Percentiles rank a stretch among this genome's conserved stretches.
phyloP scores from a whole-genome alignment of 1,140 invertebrate genomes.

The Anadara kagoshimensis region DNA sequence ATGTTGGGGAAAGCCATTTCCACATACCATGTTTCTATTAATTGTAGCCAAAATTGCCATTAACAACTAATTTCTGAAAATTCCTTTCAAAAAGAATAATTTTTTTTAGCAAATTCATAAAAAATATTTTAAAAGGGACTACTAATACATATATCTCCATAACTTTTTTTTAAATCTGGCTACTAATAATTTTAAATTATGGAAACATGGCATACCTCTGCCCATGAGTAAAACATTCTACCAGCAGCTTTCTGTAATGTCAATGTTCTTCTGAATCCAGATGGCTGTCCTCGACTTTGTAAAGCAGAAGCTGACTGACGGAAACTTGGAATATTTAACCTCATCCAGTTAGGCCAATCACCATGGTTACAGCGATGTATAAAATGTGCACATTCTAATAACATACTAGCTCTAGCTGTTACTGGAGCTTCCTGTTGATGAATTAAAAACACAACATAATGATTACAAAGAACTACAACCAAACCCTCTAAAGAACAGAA shows the following conservation, averaged over 20 bases:
- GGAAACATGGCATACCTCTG: slow-evolving; percentile 81
- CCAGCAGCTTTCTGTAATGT: slow-evolving; percentile 93
- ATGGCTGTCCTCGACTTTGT: slow-evolving; percentile 68
- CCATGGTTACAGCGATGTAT: slow-evolving; percentile 98
- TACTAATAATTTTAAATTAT: too few species aligned
- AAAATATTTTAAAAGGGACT: too few species aligned
- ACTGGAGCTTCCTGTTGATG: slow-evolving; percentile 92
- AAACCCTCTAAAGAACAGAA: neutral
- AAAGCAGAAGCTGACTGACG: slow-evolving; percentile 64
- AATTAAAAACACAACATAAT: neutral
- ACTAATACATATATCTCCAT: too few species aligned
- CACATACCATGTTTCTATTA: too few species aligned
- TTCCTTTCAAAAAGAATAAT: too few species aligned
- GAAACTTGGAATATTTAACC: slow-evolving; percentile 87
- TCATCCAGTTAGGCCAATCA: slow-evolving; percentile 98
- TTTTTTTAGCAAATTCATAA: too few species aligned
- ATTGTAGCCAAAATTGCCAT: too few species aligned
- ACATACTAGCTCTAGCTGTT: slow-evolving; percentile 89
- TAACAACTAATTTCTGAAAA: too few species aligned
- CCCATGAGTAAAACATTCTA: slow-evolving; percentile 98
- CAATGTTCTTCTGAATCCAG: slow-evolving; percentile 82
- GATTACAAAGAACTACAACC: neutral
- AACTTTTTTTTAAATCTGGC: too few species aligned
- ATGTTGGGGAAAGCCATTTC: too few species aligned
- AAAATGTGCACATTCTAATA: slow-evolving; percentile 96